A percentile compares a stretch with the other conserved stretches of the same genome.
Evolutionary conservation across 2,113 vertebrate species (phyloP).

Genomic region (Lucifuga dentata): DNA sequence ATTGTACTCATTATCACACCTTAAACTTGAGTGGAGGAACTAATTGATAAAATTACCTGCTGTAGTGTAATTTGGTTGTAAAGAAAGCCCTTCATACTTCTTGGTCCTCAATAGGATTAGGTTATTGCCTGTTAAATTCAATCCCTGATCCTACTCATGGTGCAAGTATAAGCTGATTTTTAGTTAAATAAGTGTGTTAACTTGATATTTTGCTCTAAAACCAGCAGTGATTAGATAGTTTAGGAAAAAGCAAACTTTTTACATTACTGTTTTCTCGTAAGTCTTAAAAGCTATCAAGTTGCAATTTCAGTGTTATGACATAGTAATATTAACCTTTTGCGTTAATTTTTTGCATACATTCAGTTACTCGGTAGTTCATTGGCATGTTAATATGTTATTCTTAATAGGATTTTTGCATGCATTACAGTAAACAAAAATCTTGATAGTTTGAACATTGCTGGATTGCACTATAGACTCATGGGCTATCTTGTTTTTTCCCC

Average conservation of each 20-base stretch:
- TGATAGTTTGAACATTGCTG: no score
- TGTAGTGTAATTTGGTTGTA: neutral
- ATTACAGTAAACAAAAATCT: slow-evolving; percentile 11
- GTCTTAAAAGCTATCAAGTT: no score
- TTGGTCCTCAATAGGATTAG: neutral
- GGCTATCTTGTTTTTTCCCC: neutral
- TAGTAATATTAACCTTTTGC: no score
- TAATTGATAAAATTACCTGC: neutral
- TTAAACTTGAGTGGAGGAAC: neutral
- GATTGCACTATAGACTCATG: no score
- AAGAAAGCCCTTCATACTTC: neutral
- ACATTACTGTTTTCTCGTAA: no score
- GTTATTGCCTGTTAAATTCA: neutral
- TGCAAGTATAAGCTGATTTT: slow-evolving; percentile 6
- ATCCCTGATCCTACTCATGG: rapidly evolving
- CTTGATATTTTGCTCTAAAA: neutral
- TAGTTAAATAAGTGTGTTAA: slow-evolving; percentile 10
- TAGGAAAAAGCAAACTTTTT: no score
- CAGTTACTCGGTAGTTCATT: no score
- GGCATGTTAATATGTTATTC: no score
- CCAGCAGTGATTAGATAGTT: neutral
- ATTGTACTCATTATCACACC: slow-evolving; percentile 1
- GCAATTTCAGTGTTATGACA: slow-evolving; percentile 2
- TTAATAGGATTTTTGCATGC: no score
- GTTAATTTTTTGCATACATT: no score